Evolutionary conservation across 2,888 invertebrate species (phyloP).

Genomic region (Gastracanthus pulcherrimus): DNA sequence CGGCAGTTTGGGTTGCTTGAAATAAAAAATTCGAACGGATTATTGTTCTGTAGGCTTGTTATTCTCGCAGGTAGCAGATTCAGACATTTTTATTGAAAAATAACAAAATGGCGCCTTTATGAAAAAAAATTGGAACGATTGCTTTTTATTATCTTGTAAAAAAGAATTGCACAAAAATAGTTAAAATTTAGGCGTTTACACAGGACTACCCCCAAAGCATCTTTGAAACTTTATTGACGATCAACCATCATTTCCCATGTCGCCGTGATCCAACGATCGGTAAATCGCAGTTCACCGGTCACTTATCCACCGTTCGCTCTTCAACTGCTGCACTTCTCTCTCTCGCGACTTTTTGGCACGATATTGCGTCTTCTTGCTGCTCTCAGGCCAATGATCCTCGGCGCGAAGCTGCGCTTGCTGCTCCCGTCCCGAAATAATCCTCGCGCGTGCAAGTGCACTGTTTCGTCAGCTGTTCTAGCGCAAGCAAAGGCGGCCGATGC

Average conservation of each 20-base stretch:
- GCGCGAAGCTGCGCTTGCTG: slow-evolving; percentile 32
- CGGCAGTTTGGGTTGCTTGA: no score
- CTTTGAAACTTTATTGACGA: neutral
- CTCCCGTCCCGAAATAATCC: slow-evolving; percentile 64
- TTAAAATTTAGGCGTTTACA: neutral
- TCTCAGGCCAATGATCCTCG: slow-evolving; percentile 61
- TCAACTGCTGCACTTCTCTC: neutral
- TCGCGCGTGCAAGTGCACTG: slow-evolving; percentile 56
- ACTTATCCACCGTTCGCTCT: neutral
- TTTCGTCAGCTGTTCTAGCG: slow-evolving; percentile 54
- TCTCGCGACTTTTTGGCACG: neutral
- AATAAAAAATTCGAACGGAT: no score
- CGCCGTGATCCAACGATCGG: neutral
- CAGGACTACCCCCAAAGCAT: neutral
- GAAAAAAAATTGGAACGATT: no score
- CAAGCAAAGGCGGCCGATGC: neutral
- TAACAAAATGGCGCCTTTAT: no score
- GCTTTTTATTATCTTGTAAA: no score
- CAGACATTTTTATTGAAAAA: no score
- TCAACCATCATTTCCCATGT: neutral
- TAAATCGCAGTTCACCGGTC: neutral
- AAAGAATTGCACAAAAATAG: no score
- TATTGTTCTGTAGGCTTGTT: no score
- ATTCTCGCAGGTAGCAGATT: no score
- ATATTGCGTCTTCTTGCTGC: neutral